phyloP scores from a whole-genome alignment of 2,888 invertebrate genomes.

The Stenolophus ochropezus region DNA sequence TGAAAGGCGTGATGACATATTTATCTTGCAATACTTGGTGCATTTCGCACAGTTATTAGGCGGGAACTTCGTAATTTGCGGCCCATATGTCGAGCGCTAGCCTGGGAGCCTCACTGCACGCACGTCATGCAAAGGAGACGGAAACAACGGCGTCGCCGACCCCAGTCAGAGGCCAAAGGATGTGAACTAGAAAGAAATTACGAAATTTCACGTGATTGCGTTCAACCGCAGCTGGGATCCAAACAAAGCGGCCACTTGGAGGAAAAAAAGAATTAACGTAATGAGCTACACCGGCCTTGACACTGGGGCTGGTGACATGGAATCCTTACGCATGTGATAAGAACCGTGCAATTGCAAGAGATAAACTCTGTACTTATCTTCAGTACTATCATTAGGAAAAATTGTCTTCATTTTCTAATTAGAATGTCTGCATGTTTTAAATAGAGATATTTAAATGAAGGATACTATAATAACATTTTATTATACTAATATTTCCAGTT shows the following conservation, averaged over 20 bases:
- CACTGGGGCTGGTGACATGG: not conserved
- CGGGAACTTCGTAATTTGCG: constrained; percentile 21
- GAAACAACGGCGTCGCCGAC: constrained; percentile 13
- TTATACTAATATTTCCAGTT: no score
- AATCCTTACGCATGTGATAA: not conserved
- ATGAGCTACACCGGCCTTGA: not conserved
- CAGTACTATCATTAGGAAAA: no score
- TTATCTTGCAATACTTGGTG: not conserved
- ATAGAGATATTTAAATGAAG: no score
- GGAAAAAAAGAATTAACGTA: not conserved
- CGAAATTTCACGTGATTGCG: constrained; percentile 21
- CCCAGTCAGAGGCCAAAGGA: constrained; percentile 29
- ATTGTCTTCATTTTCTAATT: no score
- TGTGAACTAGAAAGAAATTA: constrained; percentile 23
- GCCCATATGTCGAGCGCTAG: constrained; percentile 23
- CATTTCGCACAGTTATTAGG: constrained; percentile 28
- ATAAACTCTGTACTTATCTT: not conserved
- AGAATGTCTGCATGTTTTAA: no score
- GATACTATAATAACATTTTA: no score
- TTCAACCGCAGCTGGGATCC: constrained; percentile 26
- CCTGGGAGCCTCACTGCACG: not conserved
- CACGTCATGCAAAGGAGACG: constrained; percentile 25
- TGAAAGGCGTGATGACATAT: constrained; percentile 24
- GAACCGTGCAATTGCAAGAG: no score
- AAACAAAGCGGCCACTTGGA: not conserved